Evolutionary conservation across 2,113 vertebrate species (phyloP).

Genomic region (Clinocottus analis): DNA sequence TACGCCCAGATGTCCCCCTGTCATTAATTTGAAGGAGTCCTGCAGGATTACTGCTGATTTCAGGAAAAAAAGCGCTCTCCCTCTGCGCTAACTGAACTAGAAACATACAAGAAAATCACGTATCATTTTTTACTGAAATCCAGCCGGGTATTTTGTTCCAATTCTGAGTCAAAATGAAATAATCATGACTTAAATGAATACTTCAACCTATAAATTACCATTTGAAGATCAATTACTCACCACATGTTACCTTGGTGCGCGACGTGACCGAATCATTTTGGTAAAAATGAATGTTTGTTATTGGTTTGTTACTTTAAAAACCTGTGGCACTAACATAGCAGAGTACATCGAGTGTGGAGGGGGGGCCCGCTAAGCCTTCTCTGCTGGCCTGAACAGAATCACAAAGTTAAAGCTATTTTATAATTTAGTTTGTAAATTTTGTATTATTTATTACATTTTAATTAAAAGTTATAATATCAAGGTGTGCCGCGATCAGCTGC

Average conservation of each 20-base stretch:
- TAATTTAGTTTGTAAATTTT: too few relatives aligned
- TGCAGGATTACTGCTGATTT: constrained; percentile 67
- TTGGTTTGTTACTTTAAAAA: not conserved
- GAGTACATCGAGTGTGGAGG: too few relatives aligned
- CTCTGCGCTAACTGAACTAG: constrained; percentile 47
- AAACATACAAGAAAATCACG: constrained; percentile 43
- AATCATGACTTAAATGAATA: not conserved
- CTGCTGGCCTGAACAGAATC: too few relatives aligned
- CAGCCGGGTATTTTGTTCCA: constrained; percentile 9
- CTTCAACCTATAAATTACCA: not conserved
- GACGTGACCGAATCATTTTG: not conserved
- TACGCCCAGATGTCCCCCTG: constrained; percentile 69
- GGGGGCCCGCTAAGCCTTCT: too few relatives aligned
- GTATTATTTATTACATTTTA: too few relatives aligned
- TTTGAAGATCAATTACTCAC: not conserved
- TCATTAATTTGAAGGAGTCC: constrained; percentile 68
- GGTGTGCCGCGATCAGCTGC: too few relatives aligned
- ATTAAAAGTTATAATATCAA: too few relatives aligned
- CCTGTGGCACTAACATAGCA: too few relatives aligned
- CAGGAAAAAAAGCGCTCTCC: constrained; percentile 43
- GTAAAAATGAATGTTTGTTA: not conserved
- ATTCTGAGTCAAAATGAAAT: not conserved
- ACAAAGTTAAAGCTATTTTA: too few relatives aligned
- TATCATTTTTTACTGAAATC: constrained; percentile 6
- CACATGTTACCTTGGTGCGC: not conserved